These are phyloP conservation scores for Hermatobates lingyangjiaoensis DNA, from an alignment of 1,140 invertebrate species.

Conservation along the genomic window DNA sequence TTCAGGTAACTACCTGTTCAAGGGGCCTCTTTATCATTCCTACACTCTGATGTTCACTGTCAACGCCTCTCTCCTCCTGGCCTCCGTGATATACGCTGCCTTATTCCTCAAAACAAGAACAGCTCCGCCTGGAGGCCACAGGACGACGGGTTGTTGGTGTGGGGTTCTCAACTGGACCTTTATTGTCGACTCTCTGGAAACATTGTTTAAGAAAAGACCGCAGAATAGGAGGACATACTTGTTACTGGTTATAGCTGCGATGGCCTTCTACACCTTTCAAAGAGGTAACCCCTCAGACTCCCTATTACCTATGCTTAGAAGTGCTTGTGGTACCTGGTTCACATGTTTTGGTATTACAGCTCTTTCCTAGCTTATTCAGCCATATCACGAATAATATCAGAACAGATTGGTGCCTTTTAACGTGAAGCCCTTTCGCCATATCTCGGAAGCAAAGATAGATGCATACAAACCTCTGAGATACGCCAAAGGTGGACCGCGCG, in stretches of 20 bases:
- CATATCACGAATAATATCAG: no score
- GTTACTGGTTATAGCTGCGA: conserved; percentile 40
- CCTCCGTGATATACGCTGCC: conserved; percentile 40
- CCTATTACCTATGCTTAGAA: no score
- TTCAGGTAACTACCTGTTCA: conserved; percentile 35
- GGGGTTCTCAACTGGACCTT: conserved; percentile 31
- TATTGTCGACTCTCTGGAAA: conserved; percentile 34
- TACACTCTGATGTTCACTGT: conserved; percentile 49
- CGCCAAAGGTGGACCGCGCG: no score
- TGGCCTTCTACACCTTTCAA: conserved; percentile 59
- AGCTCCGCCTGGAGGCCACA: conserved; percentile 20
- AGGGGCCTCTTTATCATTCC: conserved; percentile 31
- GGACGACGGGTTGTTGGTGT: not conserved
- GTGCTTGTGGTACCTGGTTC: no score
- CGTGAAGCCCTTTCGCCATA: no score
- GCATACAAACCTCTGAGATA: no score
- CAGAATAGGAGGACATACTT: conserved; percentile 36
- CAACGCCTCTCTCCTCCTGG: conserved; percentile 35
- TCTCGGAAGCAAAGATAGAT: no score
- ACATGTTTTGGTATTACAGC: no score
- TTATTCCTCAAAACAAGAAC: conserved; percentile 43
- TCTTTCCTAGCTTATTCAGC: no score
- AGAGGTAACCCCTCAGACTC: no score
- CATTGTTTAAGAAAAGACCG: conserved; percentile 32
- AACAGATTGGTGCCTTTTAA: no score